Evolutionary conservation across 2,113 vertebrate genomes (phyloP), one percentile per base, ranked within the genome.

Genomic region (Pheucticus melanocephalus): DNA sequence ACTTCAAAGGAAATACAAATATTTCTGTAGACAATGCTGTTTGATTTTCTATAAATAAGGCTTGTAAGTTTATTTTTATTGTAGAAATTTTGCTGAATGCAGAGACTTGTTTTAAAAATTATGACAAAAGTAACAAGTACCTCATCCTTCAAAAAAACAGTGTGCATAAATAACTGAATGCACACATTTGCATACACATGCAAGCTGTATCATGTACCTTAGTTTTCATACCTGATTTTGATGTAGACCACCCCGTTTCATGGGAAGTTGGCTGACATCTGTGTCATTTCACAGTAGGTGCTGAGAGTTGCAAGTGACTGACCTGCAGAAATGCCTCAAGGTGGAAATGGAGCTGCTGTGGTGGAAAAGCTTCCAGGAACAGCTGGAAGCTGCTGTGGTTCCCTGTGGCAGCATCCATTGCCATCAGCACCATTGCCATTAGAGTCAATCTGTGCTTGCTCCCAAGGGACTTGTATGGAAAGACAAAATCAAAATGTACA

Each of bases 241-340:
- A 23, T 0, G 1, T 10, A 54, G 61, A 33, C 15, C 39, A 42
- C 12, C 8, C 23, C 0, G 1, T 56, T 59, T 33, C 35, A 11
- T 23, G 27, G 44, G 47, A 73, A 81, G 27, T 30, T 3, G 1
- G 23, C 39, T 89, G 56, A 54, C 23, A 21, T 66, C 31, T 77
- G 5, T 6, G 4, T 78, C 6, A 3, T 53, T 78, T 84, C 65
- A 45, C 9, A 22, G 8, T 51, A 0, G 1, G 10, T 12, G 14
- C 22, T 44, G 66, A 71, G 24, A 2, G 1, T 45, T 61, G 12
- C 20, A 50, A 47, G 27, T 72, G 54, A 37, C 40, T 72, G 80
- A 65, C 68, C n/a, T 73, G 3, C 59, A 72, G 59, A 35, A 54
- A 25, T 33, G 63, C 50, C 40, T 86, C 21, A 73, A n/a, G 72